Percentiles rank a stretch among this genome's conserved stretches.
These are phyloP conservation scores for Neodiprion lecontei DNA, from an alignment of 1,140 invertebrate species.

Conservation along the genomic window DNA sequence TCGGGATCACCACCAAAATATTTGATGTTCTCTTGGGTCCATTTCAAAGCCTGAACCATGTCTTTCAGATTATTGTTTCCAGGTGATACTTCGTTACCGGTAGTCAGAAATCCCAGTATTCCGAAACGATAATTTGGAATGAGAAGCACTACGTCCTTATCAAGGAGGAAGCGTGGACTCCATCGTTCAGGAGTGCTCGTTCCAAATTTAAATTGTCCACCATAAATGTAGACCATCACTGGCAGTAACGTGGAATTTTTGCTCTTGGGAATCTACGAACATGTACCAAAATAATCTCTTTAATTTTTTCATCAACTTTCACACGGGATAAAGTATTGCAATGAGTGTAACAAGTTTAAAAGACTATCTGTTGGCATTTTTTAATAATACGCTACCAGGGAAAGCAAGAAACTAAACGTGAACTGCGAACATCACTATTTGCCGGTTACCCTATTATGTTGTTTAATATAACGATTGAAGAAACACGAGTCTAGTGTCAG, in stretches of 20 bases:
- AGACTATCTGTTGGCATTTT: no score
- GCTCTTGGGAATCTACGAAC: neutral
- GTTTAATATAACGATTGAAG: no score
- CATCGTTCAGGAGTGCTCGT: neutral
- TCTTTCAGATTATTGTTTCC: neutral
- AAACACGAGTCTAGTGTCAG: no score
- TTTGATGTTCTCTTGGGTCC: neutral
- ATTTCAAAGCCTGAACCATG: neutral
- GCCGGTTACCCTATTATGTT: no score
- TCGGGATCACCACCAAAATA: neutral
- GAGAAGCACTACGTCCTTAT: neutral
- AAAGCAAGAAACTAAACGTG: no score
- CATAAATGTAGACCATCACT: neutral
- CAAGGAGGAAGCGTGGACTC: neutral
- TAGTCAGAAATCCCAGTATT: neutral
- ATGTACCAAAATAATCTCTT: neutral
- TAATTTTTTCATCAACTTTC: no score
- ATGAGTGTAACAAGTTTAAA: no score
- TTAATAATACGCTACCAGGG: no score
- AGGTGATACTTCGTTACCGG: neutral
- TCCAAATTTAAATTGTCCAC: neutral
- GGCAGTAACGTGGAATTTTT: neutral
- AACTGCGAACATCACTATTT: no score
- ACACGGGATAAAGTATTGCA: no score
- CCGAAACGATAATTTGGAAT: neutral